Conservation (phyloP, 2,888 invertebrate genomes). For the Sinohyriopsis cumingii region DNA sequence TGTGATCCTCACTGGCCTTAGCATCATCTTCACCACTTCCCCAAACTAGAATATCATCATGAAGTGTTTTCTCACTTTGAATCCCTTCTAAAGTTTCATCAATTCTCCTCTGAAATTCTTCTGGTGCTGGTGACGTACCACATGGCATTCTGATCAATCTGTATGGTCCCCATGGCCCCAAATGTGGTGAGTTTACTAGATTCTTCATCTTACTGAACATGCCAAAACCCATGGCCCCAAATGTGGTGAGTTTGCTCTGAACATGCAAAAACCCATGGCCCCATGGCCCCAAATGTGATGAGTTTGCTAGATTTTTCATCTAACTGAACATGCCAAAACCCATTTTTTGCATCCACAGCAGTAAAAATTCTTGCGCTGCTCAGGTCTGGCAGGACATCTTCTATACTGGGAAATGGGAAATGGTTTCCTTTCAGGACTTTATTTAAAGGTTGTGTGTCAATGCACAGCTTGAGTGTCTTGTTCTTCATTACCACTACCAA, state of each 20-base stretch:
- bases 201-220: too few relatives aligned
- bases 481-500: conserved; percentile 21
- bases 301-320: too few relatives aligned
- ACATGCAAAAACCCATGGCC: too few relatives aligned
- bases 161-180: conserved; percentile 22
- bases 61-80: conserved; percentile 15
- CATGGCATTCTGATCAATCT: conserved; percentile 11
- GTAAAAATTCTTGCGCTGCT: conserved; percentile 7
- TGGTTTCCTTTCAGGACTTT: conserved; percentile 21
- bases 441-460: conserved; percentile 29
- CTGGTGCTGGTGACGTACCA: conserved; percentile 26
- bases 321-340: too few relatives aligned
- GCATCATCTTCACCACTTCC: conserved; percentile 22
- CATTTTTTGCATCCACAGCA: conserved; percentile 10
- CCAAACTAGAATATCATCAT: conserved; percentile 28
- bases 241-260: too few relatives aligned
- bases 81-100: conserved; percentile 14
- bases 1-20: conserved; percentile 20
- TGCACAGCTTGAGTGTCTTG: conserved; percentile 20
- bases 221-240: background rate
- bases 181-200: too few relatives aligned
- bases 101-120: conserved; percentile 32
- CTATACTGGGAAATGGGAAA: conserved; percentile 13
- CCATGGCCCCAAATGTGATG: too few relatives aligned
- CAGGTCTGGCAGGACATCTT: conserved; percentile 18